Evolutionary conservation across 2,113 vertebrate genomes (phyloP).

Genomic region (Atrichornis clamosus): DNA sequence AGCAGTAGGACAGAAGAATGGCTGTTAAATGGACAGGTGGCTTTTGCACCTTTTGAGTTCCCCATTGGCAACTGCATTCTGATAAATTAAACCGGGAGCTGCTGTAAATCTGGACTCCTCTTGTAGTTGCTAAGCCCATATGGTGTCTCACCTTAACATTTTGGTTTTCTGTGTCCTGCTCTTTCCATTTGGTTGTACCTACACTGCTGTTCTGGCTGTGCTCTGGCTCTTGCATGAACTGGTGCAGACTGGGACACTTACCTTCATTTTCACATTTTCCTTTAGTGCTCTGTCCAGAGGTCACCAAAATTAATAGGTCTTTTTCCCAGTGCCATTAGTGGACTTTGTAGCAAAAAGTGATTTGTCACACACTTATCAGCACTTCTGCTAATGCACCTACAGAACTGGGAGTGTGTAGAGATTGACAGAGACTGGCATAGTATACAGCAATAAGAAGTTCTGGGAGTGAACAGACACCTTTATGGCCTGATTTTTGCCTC

Average conservation of each 20-base stretch:
- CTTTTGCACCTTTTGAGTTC: neutral
- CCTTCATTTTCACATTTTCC: neutral
- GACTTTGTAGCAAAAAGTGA: neutral
- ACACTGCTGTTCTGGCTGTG: neutral
- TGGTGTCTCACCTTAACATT: neutral
- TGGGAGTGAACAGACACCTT: neutral
- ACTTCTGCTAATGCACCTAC: neutral
- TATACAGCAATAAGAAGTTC: neutral
- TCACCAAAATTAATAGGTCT: neutral
- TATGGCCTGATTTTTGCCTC: neutral
- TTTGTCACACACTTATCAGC: neutral
- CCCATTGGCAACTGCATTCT: neutral
- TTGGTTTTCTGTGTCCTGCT: neutral
- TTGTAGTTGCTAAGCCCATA: neutral
- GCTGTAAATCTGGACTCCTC: neutral
- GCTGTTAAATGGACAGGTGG: neutral
- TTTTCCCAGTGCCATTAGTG: neutral
- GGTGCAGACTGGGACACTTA: neutral
- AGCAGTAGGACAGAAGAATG: neutral
- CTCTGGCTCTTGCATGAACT: neutral
- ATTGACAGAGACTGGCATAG: neutral
- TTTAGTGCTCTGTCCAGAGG: neutral
- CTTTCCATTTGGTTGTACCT: neutral
- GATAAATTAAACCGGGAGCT: neutral
- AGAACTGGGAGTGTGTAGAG: neutral